phyloP scores from a whole-genome alignment of 1,140 invertebrate genomes.

The Anthonomus grandis region DNA sequence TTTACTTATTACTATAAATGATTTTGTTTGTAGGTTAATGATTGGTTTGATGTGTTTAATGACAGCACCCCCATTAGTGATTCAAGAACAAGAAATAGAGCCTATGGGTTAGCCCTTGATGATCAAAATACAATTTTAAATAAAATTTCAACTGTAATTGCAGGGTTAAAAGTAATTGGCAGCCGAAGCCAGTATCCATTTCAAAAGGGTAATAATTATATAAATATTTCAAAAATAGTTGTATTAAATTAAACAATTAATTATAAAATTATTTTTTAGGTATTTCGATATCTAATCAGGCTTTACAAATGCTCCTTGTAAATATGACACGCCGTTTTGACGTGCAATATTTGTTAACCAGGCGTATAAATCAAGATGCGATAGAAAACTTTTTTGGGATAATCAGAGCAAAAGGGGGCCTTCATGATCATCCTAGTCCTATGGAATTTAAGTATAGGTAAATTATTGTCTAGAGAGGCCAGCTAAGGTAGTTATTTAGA shows the following conservation, averaged over 20 bases:
- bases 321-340: slow-evolving; percentile 4
- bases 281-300: slow-evolving; percentile 1
- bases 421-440: slow-evolving; percentile 31
- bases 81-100: slow-evolving; percentile 3
- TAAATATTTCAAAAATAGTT: not conserved
- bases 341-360: slow-evolving; percentile 1
- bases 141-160: slow-evolving; percentile 13
- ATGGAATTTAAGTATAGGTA: too few relatives aligned
- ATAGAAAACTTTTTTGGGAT: slow-evolving; percentile 41
- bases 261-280: slow-evolving; percentile 2
- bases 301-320: slow-evolving; percentile 1
- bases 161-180: slow-evolving; percentile 7
- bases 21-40: slow-evolving; percentile 7
- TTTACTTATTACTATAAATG: slow-evolving; percentile 4
- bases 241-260: not conserved
- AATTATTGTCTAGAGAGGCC: too few relatives aligned
- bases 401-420: slow-evolving; percentile 34
- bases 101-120: slow-evolving; percentile 15
- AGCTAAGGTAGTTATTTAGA: too few relatives aligned
- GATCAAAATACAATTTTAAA: slow-evolving; percentile 21
- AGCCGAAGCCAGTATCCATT: slow-evolving; percentile 10
- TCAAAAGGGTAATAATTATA: slow-evolving; percentile 8
- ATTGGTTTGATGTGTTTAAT: slow-evolving; percentile 10
- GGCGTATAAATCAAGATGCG: slow-evolving; percentile 36
- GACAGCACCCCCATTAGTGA: not conserved